phyloP scores from a whole-genome alignment of 1,140 invertebrate genomes.

The Branchinecta lindahli region DNA sequence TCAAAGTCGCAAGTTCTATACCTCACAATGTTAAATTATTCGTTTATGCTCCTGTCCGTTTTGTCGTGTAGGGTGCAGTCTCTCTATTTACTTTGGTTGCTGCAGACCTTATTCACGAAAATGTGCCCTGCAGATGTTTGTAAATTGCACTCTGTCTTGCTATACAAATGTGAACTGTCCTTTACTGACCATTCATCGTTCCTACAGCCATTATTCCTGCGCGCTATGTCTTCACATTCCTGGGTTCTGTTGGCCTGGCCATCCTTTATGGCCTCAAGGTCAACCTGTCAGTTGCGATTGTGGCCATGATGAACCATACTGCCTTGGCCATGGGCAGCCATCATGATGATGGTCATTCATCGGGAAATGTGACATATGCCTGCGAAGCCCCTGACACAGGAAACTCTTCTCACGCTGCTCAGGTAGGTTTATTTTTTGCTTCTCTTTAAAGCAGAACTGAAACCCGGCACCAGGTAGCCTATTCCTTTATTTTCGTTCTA shows the following conservation, averaged over 20 bases:
- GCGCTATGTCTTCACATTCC: slow-evolving; percentile 50
- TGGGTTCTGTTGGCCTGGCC: slow-evolving; percentile 65
- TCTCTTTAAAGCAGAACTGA: no score
- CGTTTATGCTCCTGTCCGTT: no score
- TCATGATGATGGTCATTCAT: slow-evolving; percentile 14
- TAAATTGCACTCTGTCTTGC: no score
- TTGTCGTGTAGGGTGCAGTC: no score
- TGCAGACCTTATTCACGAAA: no score
- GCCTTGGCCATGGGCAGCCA: slow-evolving; percentile 29
- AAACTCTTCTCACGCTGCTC: background rate
- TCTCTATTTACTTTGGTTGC: no score
- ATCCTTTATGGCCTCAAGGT: slow-evolving; percentile 67
- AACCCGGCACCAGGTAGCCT: no score
- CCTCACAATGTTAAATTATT: no score
- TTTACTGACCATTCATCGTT: background rate
- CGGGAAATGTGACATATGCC: slow-evolving; percentile 4
- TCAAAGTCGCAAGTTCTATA: no score
- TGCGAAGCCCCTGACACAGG: slow-evolving; percentile 14
- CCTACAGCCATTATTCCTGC: slow-evolving; percentile 31
- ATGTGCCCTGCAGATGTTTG: no score
- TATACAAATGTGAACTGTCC: no score
- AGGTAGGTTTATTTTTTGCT: slow-evolving; percentile 7
- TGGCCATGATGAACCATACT: slow-evolving; percentile 70
- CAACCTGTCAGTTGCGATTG: slow-evolving; percentile 69
- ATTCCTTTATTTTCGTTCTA: no score